These are phyloP conservation scores for Caenorhabditis sp. DNA, from an alignment of 2,888 invertebrate species.

Conservation along the genomic window DNA sequence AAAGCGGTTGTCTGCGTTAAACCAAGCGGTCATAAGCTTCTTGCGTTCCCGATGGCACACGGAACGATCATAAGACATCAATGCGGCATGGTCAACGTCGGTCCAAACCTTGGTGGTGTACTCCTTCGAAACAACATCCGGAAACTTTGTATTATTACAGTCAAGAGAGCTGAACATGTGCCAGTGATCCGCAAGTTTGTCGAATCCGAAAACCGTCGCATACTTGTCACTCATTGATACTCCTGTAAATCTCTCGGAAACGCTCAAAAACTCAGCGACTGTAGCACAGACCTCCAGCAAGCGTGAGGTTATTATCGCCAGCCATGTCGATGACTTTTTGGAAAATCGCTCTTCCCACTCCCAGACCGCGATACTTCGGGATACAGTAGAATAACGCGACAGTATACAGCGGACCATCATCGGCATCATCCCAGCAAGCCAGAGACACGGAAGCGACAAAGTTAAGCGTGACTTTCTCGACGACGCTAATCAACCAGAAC, in stretches of 20 bases:
- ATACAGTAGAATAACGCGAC: slow-evolving; percentile 20
- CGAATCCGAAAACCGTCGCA: slow-evolving; percentile 20
- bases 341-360: slow-evolving; percentile 10
- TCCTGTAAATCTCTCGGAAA: too few species aligned
- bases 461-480: slow-evolving; percentile 14
- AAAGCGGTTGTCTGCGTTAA: neutral
- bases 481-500: slow-evolving; percentile 25
- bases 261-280: too few species aligned
- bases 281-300: too few species aligned
- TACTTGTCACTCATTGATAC: slow-evolving; percentile 8
- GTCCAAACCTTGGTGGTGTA: too few species aligned
- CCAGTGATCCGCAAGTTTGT: slow-evolving; percentile 1
- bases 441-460: slow-evolving; percentile 12
- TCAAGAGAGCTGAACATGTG: slow-evolving; percentile 10
- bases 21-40: slow-evolving; percentile 22
- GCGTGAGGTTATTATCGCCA: neutral
- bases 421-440: slow-evolving; percentile 9
- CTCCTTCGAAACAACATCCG: too few species aligned
- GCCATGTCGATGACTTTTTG: slow-evolving; percentile 20
- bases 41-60: neutral
- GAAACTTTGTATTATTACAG: slow-evolving; percentile 6
- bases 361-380: slow-evolving; percentile 13
- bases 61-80: too few species aligned
- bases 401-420: slow-evolving; percentile 2
- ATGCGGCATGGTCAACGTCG: too few species aligned